Conservation (phyloP, 1,140 invertebrate genomes). For the Drosophila burlai region DNA sequence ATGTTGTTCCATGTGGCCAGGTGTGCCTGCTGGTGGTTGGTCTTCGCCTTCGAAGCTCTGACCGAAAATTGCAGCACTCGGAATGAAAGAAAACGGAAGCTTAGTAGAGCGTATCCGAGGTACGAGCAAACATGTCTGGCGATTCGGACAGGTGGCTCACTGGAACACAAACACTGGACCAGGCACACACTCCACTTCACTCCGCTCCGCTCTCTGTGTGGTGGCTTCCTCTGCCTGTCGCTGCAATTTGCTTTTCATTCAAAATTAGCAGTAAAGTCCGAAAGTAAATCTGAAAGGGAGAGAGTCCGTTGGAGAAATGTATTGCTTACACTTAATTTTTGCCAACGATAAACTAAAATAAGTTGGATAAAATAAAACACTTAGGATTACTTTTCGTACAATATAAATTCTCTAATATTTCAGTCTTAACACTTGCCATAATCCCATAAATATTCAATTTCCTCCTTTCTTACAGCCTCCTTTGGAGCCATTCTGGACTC, state of each 20-base stretch:
- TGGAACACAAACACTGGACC: slow-evolving; percentile 57
- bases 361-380: background rate
- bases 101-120: slow-evolving; percentile 78
- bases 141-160: slow-evolving; percentile 57
- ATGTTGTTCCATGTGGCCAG: slow-evolving; percentile 57
- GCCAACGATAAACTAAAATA: background rate
- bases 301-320: slow-evolving; percentile 24
- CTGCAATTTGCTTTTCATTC: slow-evolving; percentile 64
- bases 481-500: slow-evolving; percentile 89
- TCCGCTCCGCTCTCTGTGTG: slow-evolving; percentile 31
- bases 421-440: too few species aligned
- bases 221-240: slow-evolving; percentile 48
- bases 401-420: too few species aligned
- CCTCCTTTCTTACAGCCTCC: slow-evolving; percentile 47
- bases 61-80: slow-evolving; percentile 54
- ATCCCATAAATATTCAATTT: background rate
- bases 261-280: slow-evolving; percentile 30
- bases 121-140: slow-evolving; percentile 64
- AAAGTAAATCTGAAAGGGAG: slow-evolving; percentile 55
- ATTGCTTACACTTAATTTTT: slow-evolving; percentile 32
- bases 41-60: slow-evolving; percentile 43
- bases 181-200: slow-evolving; percentile 8
- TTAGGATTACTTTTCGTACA: too few species aligned
- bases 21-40: slow-evolving; percentile 23
- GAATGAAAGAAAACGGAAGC: slow-evolving; percentile 68